These are phyloP conservation scores for Pionites leucogaster DNA, from an alignment of 2,113 vertebrate species.

Conservation along the genomic window DNA sequence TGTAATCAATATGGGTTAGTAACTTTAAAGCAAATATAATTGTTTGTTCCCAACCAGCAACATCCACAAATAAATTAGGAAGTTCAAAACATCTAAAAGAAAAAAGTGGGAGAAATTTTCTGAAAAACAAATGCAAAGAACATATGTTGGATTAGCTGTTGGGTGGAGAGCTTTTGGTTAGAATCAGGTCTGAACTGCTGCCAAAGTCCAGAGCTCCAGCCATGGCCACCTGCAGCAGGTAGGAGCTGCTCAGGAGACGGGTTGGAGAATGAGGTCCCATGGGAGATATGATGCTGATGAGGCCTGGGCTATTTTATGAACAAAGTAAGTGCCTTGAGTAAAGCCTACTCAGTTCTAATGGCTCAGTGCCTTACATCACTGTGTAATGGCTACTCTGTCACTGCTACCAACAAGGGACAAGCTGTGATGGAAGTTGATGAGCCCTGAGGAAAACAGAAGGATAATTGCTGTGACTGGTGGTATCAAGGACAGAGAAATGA, in stretches of 20 bases:
- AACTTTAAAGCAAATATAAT: not conserved
- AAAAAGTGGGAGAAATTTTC: not conserved
- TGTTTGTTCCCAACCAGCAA: not conserved
- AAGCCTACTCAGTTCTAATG: not conserved
- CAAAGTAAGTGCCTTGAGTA: not conserved
- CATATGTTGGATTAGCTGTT: not conserved
- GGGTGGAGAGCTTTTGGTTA: not conserved
- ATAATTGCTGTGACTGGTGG: not conserved
- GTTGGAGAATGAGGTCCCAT: not conserved
- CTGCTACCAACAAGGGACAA: not conserved
- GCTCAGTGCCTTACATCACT: not conserved
- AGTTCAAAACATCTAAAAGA: not conserved
- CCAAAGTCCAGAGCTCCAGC: not conserved
- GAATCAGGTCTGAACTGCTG: not conserved
- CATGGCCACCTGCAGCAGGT: not conserved
- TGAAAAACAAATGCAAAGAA: not conserved
- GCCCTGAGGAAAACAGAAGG: not conserved
- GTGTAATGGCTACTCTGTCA: fast-evolving
- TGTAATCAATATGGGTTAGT: not conserved
- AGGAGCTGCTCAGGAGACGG: not conserved
- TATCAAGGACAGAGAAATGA: not conserved
- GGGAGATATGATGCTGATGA: fast-evolving
- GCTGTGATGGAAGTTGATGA: not conserved
- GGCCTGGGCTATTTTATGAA: not conserved
- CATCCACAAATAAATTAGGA: not conserved